Base-by-base conservation (phyloP, 2,797 vertebrate species). In the Coccyzus lansbergi region DNA sequence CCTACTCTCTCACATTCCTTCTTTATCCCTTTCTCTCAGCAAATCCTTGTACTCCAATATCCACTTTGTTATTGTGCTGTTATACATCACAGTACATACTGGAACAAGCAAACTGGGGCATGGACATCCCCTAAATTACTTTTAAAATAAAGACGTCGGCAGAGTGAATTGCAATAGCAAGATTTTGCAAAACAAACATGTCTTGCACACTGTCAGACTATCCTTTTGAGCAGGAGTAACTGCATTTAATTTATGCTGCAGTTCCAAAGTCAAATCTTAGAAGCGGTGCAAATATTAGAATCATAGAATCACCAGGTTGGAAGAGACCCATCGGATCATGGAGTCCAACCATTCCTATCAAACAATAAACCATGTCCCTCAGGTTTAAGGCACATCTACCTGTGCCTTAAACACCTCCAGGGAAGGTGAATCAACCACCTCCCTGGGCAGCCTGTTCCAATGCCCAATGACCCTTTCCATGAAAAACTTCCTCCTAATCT, bases 1-100 rank as follows among this genome's bases (percentile, higher is more conserved):
- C 86, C 76, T 71, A 18, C 49, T 77, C 48, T 51, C 24, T 78
- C 58, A 77, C 78, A 92, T 94, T 92, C 93, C 68, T 92, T 46
- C 79, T 71, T 90, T 77, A 95, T 95, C 86, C 68, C 28, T 48
- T 74, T 63, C 42, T 75, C 63, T 69, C 88, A 29, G 49, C 48
- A 76, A 52, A 76, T 29, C 58, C 63, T 58, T 71, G 36, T 58
- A 42, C 52, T 82, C 19, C 42, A 56, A 67, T 20, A 88, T 49
- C 78, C 60, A 29, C 46, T 71, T 56, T 40, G 20, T 69, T 90
- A 83, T 82, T 71, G 29, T 8, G 1, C 63, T 79, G 20, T 82
- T 90, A 92, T 75, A 67, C 59, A 48, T 28, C 51, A 60, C 88
- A 94, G 67, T 63, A 76, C 67, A 55, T 77, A 76, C 63, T 59